These are phyloP conservation scores for Channa striata DNA, from an alignment of 2,797 vertebrate species.

Conservation along the genomic window DNA sequence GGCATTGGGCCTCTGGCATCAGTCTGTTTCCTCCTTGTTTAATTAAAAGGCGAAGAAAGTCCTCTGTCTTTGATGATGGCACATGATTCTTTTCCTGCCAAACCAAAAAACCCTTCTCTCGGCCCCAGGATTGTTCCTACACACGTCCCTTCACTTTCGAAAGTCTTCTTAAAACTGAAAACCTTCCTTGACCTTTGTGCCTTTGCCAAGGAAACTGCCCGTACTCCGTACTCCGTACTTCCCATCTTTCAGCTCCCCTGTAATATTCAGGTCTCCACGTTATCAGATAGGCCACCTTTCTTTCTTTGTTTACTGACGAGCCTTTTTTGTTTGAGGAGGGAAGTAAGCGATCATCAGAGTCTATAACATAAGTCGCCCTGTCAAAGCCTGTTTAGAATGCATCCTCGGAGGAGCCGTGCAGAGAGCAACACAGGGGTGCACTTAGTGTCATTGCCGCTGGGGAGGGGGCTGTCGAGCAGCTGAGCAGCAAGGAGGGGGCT, in stretches of 20 bases:
- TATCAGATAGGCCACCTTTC: slow-evolving; percentile 61
- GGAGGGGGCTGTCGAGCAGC: slow-evolving; percentile 56
- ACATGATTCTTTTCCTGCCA: slow-evolving; percentile 59
- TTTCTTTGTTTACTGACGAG: slow-evolving; percentile 64
- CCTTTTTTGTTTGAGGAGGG: slow-evolving; percentile 50
- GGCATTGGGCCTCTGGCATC: slow-evolving; percentile 76
- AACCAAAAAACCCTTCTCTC: slow-evolving; percentile 50
- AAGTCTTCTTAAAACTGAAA: slow-evolving; percentile 46
- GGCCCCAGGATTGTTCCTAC: slow-evolving; percentile 30
- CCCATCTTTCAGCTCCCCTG: slow-evolving; percentile 66
- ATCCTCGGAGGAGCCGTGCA: slow-evolving; percentile 65
- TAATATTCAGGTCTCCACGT: slow-evolving; percentile 60
- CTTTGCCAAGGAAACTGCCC: slow-evolving; percentile 50
- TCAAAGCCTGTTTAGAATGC: slow-evolving; percentile 76
- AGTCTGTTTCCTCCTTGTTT: slow-evolving; percentile 81
- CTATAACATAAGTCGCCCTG: slow-evolving; percentile 69
- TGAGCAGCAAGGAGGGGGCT: slow-evolving; percentile 60
- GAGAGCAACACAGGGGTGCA: slow-evolving; percentile 72
- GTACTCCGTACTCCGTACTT: too few species aligned
- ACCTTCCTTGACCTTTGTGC: slow-evolving; percentile 61
- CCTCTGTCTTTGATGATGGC: slow-evolving; percentile 74
- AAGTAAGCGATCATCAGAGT: slow-evolving; percentile 58
- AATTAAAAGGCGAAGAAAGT: slow-evolving; percentile 88
- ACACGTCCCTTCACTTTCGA: slow-evolving; percentile 55
- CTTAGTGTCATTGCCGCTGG: slow-evolving; percentile 77